A percentile compares a stretch with the other conserved stretches of the same genome.
phyloP scores from a whole-genome alignment of 2,797 vertebrate species.

The Molossus molossus region DNA sequence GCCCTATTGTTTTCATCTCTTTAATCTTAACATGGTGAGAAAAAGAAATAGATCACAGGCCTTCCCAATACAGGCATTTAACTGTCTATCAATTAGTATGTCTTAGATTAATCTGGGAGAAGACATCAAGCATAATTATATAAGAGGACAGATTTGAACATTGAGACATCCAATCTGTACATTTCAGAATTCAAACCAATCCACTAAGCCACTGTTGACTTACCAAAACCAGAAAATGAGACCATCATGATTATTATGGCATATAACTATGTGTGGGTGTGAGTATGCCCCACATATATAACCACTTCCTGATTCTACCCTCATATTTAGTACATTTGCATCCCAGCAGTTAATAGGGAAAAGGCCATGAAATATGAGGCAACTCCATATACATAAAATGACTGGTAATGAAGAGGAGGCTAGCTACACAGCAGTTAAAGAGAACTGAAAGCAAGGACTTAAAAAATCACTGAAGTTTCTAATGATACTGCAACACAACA shows the following conservation, averaged over 20 bases:
- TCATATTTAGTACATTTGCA: conserved; percentile 7
- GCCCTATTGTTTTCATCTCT: background rate
- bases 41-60: background rate
- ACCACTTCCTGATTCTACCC: background rate
- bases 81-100: background rate
- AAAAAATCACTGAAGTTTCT: conserved; percentile 29
- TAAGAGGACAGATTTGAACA: conserved; percentile 26
- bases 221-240: conserved; percentile 4
- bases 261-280: background rate
- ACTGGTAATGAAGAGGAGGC: background rate
- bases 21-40: conserved; percentile 14
- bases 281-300: background rate
- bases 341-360: conserved; percentile 2
- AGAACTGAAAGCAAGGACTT: conserved; percentile 56
- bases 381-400: background rate
- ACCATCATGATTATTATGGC: background rate
- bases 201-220: background rate
- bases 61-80: background rate
- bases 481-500: background rate
- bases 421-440: background rate
- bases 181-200: conserved; percentile 30
- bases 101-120: conserved; percentile 40
- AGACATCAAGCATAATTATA: background rate
- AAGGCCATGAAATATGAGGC: background rate
- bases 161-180: background rate